phyloP scores from a whole-genome alignment of 2,888 invertebrate species.

The Erebia ligea region DNA sequence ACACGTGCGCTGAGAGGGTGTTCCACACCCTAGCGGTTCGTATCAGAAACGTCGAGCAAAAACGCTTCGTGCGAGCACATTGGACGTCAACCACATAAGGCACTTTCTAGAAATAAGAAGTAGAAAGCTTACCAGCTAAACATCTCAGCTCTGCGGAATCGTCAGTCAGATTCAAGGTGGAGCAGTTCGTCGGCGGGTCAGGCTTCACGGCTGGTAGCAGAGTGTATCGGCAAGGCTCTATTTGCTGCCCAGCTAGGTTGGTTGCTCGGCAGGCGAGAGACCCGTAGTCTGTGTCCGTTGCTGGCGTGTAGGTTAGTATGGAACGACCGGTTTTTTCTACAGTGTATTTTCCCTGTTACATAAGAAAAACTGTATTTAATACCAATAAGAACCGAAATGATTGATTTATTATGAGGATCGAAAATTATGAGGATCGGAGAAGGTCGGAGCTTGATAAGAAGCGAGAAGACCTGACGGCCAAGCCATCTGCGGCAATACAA shows the following conservation, averaged over 20 bases:
- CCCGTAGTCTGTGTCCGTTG: constrained; percentile 89
- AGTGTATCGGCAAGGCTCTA: constrained; percentile 89
- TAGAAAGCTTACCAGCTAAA: constrained; percentile 68
- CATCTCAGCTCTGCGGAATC: constrained; percentile 90
- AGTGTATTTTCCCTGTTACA: constrained; percentile 79
- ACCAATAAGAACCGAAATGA: too few relatives aligned
- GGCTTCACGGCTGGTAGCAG: constrained; percentile 91
- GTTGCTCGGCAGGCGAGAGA: constrained; percentile 89
- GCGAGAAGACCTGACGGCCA: too few relatives aligned
- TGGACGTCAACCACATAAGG: too few relatives aligned
- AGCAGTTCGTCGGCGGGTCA: constrained; percentile 90
- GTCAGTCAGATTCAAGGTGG: constrained; percentile 90
- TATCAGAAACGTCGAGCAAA: too few relatives aligned
- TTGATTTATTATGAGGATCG: too few relatives aligned
- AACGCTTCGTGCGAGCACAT: too few relatives aligned
- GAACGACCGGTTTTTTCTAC: constrained; percentile 82
- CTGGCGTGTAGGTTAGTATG: constrained; percentile 89
- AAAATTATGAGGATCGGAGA: too few relatives aligned
- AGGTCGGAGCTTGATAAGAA: too few relatives aligned
- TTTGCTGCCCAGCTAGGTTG: constrained; percentile 88
- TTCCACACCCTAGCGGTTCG: too few relatives aligned
- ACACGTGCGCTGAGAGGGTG: too few relatives aligned
- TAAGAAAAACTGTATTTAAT: neutral
- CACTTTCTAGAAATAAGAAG: neutral
- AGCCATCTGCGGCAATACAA: too few relatives aligned